Percentiles rank a stretch among this genome's conserved stretches.
Evolutionary conservation across 2,888 invertebrate genomes (phyloP).

Genomic region (Hydriomena furcata): DNA sequence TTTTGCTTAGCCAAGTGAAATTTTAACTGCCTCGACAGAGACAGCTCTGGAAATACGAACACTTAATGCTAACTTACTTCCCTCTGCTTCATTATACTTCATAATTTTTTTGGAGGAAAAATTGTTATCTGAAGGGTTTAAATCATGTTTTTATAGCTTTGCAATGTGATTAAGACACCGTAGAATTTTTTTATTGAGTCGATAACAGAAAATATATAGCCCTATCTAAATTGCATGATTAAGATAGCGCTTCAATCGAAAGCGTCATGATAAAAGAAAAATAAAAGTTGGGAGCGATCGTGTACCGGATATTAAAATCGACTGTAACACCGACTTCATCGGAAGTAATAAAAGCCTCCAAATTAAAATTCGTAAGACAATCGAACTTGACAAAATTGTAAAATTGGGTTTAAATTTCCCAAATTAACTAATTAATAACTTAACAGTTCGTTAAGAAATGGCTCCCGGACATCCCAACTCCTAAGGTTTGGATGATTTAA

Average conservation of each 20-base stretch:
- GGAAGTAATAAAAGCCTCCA: conserved; percentile 33
- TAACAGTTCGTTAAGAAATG: conserved; percentile 52
- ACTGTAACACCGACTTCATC: conserved; percentile 27
- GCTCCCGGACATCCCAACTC: conserved; percentile 49
- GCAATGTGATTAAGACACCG: conserved; percentile 35
- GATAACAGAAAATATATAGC: conserved; percentile 11
- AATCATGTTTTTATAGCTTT: conserved; percentile 38
- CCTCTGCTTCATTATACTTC: conserved; percentile 81
- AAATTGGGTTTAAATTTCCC: conserved; percentile 48
- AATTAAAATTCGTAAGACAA: conserved; percentile 38
- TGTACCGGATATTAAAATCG: conserved; percentile 33
- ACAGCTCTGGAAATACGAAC: conserved; percentile 80
- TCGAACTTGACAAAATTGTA: conserved; percentile 33
- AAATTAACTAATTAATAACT: conserved; percentile 49
- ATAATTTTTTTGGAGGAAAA: conserved; percentile 74
- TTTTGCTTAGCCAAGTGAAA: conserved; percentile 83
- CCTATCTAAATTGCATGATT: conserved; percentile 17
- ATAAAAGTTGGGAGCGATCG: conserved; percentile 27
- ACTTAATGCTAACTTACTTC: conserved; percentile 81
- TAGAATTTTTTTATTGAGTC: conserved; percentile 25
- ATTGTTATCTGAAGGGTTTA: conserved; percentile 64
- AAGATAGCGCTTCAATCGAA: conserved; percentile 25
- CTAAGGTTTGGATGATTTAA: conserved; percentile 69
- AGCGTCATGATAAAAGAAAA: conserved; percentile 18
- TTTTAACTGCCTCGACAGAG: conserved; percentile 82